Conservation (phyloP, 2,113 vertebrate species). For the Camelus bactrianus region DNA sequence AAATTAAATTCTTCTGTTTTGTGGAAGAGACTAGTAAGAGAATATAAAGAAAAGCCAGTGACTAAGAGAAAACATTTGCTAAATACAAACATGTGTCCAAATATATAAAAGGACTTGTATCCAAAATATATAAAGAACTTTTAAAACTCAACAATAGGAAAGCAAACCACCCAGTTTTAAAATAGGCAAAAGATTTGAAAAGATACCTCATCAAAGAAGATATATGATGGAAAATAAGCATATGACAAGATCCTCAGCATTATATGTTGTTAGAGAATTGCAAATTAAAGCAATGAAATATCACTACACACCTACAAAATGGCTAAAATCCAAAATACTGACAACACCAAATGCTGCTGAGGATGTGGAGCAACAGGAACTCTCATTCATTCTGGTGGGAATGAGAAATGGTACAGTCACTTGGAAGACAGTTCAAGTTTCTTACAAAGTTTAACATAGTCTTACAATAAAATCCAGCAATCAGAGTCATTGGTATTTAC, state of each 20-base stretch:
- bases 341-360: background rate
- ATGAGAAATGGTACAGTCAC: background rate
- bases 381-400: background rate
- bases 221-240: background rate
- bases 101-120: background rate
- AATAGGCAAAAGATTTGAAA: background rate
- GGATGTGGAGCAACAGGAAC: background rate
- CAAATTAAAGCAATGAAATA: background rate
- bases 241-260: background rate
- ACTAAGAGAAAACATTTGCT: background rate
- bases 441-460: background rate
- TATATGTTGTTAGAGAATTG: background rate
- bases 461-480: background rate
- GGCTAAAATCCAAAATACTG: background rate
- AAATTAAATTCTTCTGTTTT: background rate
- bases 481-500: background rate
- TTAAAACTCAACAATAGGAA: background rate
- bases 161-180: background rate
- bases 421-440: background rate
- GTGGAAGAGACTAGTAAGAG: background rate
- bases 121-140: background rate
- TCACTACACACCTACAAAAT: background rate
- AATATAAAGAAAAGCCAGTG: background rate
- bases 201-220: background rate
- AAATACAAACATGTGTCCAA: background rate